Percentiles rank a stretch among this genome's conserved stretches.
phyloP scores from a whole-genome alignment of 2,113 vertebrate species.

The Syngnathoides biaculeatus region DNA sequence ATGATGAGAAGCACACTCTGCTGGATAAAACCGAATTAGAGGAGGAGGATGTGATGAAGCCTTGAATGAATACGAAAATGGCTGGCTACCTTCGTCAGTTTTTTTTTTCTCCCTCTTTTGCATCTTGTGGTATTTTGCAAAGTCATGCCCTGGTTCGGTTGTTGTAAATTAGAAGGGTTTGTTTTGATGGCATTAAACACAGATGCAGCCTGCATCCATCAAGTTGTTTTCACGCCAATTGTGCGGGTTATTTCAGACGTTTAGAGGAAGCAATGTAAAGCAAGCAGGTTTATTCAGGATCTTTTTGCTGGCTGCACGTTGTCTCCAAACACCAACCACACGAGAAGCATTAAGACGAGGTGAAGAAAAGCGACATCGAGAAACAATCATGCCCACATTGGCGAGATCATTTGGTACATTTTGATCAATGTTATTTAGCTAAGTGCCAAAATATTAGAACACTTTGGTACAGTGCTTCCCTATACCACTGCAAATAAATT shows the following conservation, averaged over 20 bases:
- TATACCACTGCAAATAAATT: not conserved
- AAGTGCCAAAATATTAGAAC: not conserved
- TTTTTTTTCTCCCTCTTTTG: slow-evolving; percentile 21
- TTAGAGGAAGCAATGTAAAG: no score
- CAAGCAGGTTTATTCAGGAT: no score
- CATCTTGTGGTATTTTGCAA: not conserved
- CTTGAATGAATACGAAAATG: slow-evolving; percentile 21
- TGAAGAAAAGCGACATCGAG: no score
- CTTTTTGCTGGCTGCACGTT: no score
- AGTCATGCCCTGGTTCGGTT: not conserved
- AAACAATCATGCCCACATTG: no score
- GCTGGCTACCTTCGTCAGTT: slow-evolving; percentile 17
- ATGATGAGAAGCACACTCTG: slow-evolving; percentile 71
- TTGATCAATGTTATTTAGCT: not conserved
- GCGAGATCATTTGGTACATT: no score
- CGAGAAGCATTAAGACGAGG: no score
- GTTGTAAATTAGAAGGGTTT: not conserved
- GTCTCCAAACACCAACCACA: no score
- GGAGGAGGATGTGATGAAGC: slow-evolving; percentile 38
- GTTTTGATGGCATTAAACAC: slow-evolving; percentile 4
- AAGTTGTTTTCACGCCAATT: no score
- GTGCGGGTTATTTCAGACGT: no score
- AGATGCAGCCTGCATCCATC: not conserved
- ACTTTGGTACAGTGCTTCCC: not conserved
- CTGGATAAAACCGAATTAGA: slow-evolving; percentile 62